phyloP scores from a whole-genome alignment of 2,797 vertebrate genomes.

The Brotula barbata region DNA sequence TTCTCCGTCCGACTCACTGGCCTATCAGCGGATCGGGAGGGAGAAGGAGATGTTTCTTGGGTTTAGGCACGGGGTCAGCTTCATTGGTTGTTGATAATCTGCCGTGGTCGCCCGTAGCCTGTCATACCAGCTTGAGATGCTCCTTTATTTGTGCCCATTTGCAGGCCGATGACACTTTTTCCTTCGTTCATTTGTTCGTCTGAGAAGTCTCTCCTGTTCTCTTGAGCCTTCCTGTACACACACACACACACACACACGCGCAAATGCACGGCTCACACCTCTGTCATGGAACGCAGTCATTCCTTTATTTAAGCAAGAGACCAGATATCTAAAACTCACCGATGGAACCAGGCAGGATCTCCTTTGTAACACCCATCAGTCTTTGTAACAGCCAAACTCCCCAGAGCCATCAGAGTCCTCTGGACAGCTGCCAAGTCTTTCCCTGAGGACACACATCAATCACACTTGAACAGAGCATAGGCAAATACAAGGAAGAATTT shows the following conservation, averaged over 20 bases:
- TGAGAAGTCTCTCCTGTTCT: constrained; percentile 91
- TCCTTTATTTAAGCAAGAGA: neutral
- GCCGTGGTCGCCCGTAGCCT: constrained; percentile 88
- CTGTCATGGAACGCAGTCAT: constrained; percentile 25
- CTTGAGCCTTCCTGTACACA: constrained; percentile 88
- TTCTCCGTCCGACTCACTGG: constrained; percentile 36
- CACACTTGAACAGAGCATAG: constrained; percentile 33
- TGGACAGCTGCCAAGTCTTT: constrained; percentile 94
- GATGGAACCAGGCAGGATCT: constrained; percentile 94
- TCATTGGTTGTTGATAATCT: constrained; percentile 86
- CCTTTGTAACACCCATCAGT: constrained; percentile 88
- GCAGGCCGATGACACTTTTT: constrained; percentile 91
- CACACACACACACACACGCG: constrained; percentile 20
- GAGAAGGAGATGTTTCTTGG: constrained; percentile 19
- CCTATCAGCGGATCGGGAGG: constrained; percentile 17
- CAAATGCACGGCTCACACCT: constrained; percentile 9
- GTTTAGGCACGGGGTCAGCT: neutral
- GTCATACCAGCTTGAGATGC: constrained; percentile 95
- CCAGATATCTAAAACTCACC: constrained; percentile 76
- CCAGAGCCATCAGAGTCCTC: constrained; percentile 92
- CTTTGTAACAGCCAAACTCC: constrained; percentile 92
- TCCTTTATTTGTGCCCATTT: constrained; percentile 95
- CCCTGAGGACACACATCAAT: constrained; percentile 64
- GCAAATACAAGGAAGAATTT: neutral
- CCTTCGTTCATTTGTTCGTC: constrained; percentile 92